Evolutionary conservation across 2,113 vertebrate species (phyloP), one percentile per base, ranked within the genome.

Genomic region (Siphamia tubifer): DNA sequence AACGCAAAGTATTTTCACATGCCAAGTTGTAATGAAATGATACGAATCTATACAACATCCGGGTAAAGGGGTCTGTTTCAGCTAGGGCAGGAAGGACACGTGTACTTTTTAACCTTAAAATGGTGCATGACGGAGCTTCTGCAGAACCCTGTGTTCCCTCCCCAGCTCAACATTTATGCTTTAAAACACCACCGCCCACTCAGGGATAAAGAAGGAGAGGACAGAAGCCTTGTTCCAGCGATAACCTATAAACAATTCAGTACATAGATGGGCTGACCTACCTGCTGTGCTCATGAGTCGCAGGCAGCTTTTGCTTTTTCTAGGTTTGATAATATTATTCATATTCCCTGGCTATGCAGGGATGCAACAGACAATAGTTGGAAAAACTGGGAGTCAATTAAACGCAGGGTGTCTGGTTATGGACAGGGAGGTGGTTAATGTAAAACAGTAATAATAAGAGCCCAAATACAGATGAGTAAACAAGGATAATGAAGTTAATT

Each of bases 211-310:
- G 55, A 20, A 1, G 19, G 47, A 23, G 23, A 60, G 71, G 45
- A 64, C 70, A 49, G 61, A 34, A 58, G 56, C 57, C 56, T 13
- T 27, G 47, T 76, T 83, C 54, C 67, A 63, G 58, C 47, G 71
- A 73, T 68, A 67, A 68, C 70, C 66, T 64, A 64, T 57, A 72
- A 68, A 79, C 57, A 60, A 65, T 79, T 79, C 66, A 76, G 56
- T 17, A 55, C 67, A 51, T 61, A 71, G 69, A 67, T 78, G 70
- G 47, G 15, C 67, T 47, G 30, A 40, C 54, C 44, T 67, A 60
- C 52, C 70, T 62, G 67, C 56, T 55, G 61, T 35, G 25, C 52
- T 45, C 35, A 63, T 51, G 11, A 44, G 48, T 45, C 45, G 15
- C 13, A 54, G 39, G 52, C 45, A 74, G 4, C 31, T 39, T 31